Evolutionary conservation across 2,113 vertebrate genomes (phyloP).

Genomic region (Anarrhichthys ocellatus): DNA sequence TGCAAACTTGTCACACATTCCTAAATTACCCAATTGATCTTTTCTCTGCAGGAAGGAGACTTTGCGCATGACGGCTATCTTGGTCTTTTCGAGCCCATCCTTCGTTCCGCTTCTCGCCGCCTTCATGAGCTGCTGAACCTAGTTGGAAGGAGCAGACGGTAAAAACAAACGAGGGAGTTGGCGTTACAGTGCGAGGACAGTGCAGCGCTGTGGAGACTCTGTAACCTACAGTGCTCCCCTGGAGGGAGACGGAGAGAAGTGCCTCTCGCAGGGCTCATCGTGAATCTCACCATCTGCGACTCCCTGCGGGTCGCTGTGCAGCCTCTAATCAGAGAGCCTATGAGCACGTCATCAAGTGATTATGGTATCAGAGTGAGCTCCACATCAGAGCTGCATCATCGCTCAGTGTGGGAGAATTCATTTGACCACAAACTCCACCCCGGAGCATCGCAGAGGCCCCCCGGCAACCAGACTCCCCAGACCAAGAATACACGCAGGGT

Average conservation of each 20-base stretch:
- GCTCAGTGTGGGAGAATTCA: slow-evolving; percentile 57
- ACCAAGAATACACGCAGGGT: slow-evolving; percentile 56
- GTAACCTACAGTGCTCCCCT: slow-evolving; percentile 58
- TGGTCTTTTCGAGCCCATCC: slow-evolving; percentile 95
- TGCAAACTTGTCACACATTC: slow-evolving; percentile 21
- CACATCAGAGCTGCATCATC: slow-evolving; percentile 34
- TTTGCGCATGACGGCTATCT: slow-evolving; percentile 92
- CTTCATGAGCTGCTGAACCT: slow-evolving; percentile 98
- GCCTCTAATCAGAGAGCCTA: slow-evolving; percentile 69
- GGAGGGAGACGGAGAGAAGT: slow-evolving; percentile 62
- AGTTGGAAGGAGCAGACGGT: slow-evolving; percentile 38
- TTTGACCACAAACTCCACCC: slow-evolving; percentile 70
- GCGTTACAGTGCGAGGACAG: slow-evolving; percentile 48
- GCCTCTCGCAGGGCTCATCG: slow-evolving; percentile 61
- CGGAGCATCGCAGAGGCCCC: slow-evolving; percentile 44
- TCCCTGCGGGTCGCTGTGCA: slow-evolving; percentile 55
- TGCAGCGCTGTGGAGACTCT: slow-evolving; percentile 49
- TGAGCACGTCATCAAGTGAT: slow-evolving; percentile 63
- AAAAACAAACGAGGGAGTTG: slow-evolving; percentile 9
- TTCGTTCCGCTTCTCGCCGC: slow-evolving; percentile 94
- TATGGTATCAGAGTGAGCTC: slow-evolving; percentile 62
- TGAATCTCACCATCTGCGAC: slow-evolving; percentile 70
- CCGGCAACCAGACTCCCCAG: slow-evolving; percentile 57
- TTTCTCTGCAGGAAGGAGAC: slow-evolving; percentile 93
- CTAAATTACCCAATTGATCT: slow-evolving; percentile 85